phyloP scores from a whole-genome alignment of 30 jellyfish, hydroid and myxozoan species.

The Chrysaora quinquecirrha region DNA sequence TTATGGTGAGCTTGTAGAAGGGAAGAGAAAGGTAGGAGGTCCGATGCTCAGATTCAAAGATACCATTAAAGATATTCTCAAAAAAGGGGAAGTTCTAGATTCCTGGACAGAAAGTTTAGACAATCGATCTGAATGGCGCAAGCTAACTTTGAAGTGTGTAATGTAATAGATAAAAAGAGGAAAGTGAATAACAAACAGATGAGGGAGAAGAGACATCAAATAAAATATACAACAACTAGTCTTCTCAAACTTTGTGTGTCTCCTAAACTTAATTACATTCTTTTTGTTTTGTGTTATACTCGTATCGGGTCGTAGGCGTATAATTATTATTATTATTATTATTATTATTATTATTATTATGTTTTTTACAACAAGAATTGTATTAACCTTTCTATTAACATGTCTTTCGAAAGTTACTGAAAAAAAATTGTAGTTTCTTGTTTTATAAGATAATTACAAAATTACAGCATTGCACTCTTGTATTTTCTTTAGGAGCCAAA shows the following conservation, averaged over 20 bases:
- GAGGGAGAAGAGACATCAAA: constrained; percentile 1
- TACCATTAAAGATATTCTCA: too few relatives aligned
- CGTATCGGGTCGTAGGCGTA: constrained; percentile 7
- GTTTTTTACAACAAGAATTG: too few relatives aligned
- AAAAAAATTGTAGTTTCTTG: too few relatives aligned
- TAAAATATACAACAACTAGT: background rate
- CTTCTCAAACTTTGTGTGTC: background rate
- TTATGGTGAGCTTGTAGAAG: background rate
- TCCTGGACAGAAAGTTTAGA: background rate
- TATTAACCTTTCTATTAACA: too few relatives aligned
- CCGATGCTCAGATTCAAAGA: background rate
- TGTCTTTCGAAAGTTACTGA: too few relatives aligned
- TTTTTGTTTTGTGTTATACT: background rate
- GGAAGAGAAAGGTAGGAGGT: background rate
- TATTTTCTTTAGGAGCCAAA: too few relatives aligned
- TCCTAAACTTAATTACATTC: background rate
- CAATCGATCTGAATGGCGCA: background rate
- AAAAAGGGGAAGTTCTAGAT: background rate
- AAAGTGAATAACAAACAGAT: background rate
- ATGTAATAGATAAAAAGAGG: background rate
- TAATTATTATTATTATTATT: too few relatives aligned
- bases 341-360: too few relatives aligned
- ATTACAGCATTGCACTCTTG: too few relatives aligned
- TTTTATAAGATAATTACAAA: too few relatives aligned
- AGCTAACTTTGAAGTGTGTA: background rate